Conservation (phyloP, 53 echinoderm and acorn worm genomes). For the Patiria pectinifera region DNA sequence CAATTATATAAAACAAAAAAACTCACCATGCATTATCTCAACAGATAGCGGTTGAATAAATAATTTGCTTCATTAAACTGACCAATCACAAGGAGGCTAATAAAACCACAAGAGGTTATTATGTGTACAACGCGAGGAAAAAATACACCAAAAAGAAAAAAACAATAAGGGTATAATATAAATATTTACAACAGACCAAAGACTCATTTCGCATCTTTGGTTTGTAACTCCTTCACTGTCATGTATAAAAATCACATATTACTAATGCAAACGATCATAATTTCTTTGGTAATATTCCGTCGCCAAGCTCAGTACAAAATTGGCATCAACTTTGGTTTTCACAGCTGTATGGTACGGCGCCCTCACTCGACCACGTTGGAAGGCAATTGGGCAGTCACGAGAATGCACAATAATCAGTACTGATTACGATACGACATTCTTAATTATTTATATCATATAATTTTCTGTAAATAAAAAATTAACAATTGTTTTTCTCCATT, state of each 20-base stretch:
- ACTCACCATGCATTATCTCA: too few species aligned
- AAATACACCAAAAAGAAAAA: background rate
- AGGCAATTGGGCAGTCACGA: background rate
- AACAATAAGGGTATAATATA: background rate
- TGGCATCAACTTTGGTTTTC: slow-evolving; percentile 1
- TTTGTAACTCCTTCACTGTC: background rate
- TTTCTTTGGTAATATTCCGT: background rate
- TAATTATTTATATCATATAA: background rate
- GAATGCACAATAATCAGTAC: background rate
- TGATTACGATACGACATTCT: background rate
- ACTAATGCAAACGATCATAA: background rate
- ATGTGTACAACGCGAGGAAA: too few species aligned
- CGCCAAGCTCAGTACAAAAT: background rate
- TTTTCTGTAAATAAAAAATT: background rate
- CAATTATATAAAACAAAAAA: too few species aligned
- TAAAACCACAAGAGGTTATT: too few species aligned
- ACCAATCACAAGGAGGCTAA: too few species aligned
- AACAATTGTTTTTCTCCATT: background rate
- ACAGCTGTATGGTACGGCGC: slow-evolving; percentile 14
- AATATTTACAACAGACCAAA: background rate
- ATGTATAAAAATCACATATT: background rate
- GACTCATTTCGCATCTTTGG: background rate
- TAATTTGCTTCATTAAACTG: too few species aligned
- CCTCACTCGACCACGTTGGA: background rate
- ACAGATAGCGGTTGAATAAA: too few species aligned